Base-by-base conservation (phyloP, 2,888 invertebrate genomes). In the Dynastes grantii region DNA sequence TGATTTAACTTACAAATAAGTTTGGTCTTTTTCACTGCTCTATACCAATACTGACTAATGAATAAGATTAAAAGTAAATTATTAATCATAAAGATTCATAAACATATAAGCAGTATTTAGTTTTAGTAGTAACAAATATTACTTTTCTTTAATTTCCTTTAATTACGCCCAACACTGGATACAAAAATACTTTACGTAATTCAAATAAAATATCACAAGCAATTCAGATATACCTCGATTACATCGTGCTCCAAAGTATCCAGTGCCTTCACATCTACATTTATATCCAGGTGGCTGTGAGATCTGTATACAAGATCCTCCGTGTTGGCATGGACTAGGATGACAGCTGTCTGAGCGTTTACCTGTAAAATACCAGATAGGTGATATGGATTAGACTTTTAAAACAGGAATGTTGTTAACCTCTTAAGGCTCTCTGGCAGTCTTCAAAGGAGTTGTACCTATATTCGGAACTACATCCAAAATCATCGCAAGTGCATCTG, bases 201-300 rank as follows among this genome's bases (percentile, higher is more conserved):
- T 45, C 11, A 11, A 45, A 45, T 11, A 45, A 45, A 45, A 45
- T 45, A 11, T 45, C 8, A 11, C 9, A 8, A 11, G 45, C 11
- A 11, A 45, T 8, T 45, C 2, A 51, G 22, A 76, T 71, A n/a
- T 58, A 91, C 95, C 92, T 90, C 91, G 92, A 84, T 93, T 93
- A 87, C 95, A 95, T 76, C 92, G 90, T 73, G 90, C 89, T 0
- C 96, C 95, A 85, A 93, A 93, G 86, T 89, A 95, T 65, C 94
- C 95, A n/a, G 94, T 94, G 76, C 94, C 93, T 83, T 93, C 93
- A 85, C 94, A 95, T 83, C 92, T 90, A 85, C 94, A 95, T 83
- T 91, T 90, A 87, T 89, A 95, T 9, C 93, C 93, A 0, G 93
- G 93, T 2, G 92, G 91, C 81, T 92, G 91, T 0, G 91, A 90